Evolutionary conservation across 2,797 vertebrate genomes (phyloP).

Genomic region (Parauchenoglanis ngamensis): DNA sequence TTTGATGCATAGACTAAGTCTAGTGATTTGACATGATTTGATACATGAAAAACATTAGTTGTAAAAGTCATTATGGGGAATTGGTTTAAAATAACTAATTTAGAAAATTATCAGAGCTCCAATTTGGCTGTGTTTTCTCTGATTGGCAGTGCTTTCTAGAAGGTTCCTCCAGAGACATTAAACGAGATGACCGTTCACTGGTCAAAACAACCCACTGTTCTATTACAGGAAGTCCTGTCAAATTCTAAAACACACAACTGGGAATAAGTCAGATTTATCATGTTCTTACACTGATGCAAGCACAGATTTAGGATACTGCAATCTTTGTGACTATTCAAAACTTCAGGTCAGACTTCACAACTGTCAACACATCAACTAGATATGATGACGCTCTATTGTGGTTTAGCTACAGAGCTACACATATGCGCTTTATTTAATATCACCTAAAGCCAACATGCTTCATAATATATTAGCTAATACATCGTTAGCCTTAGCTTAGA

Average conservation of each 20-base stretch:
- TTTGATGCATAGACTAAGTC: conserved; percentile 55
- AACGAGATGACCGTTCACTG: too few species aligned
- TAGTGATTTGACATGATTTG: conserved; percentile 45
- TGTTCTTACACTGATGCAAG: background rate
- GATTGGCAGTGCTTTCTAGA: conserved; percentile 19
- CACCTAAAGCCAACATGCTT: background rate
- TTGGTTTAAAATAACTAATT: background rate
- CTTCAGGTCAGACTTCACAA: background rate
- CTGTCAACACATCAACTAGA: background rate
- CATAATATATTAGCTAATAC: background rate
- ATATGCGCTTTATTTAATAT: background rate
- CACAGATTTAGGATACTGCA: background rate
- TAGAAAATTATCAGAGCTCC: background rate
- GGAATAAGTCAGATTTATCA: background rate
- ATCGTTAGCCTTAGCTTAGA: background rate
- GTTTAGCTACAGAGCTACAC: background rate
- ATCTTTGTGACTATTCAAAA: background rate
- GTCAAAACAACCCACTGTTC: background rate
- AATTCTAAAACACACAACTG: background rate
- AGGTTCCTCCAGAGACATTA: background rate
- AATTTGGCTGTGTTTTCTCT: background rate
- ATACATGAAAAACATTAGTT: background rate
- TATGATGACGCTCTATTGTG: background rate
- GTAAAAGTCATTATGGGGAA: background rate
- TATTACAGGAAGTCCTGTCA: background rate